Percentiles rank a stretch among this genome's conserved stretches.
Conservation (phyloP, 2,113 vertebrate genomes). For the Dipodomys stephensi region DNA sequence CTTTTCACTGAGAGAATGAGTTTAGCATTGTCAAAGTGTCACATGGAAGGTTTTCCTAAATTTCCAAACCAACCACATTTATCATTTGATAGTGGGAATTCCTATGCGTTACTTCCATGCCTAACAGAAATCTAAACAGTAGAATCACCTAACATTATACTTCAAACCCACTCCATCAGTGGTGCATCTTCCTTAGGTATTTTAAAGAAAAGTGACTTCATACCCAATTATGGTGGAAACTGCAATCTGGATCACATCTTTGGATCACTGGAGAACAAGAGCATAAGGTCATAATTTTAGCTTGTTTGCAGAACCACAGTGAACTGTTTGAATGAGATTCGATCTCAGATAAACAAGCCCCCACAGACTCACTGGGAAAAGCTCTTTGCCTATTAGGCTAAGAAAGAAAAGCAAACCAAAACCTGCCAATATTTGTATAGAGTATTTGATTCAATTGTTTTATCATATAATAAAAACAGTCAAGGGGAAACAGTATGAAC, state of each 20-base stretch:
- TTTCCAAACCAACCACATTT: conserved; percentile 54
- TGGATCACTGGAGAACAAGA: conserved; percentile 85
- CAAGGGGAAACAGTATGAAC: conserved; percentile 14
- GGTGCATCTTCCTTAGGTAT: conserved; percentile 73
- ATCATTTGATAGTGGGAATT: conserved; percentile 4
- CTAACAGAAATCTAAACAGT: neutral
- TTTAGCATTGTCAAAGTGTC: neutral
- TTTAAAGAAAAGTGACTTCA: conserved; percentile 84
- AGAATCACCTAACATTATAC: conserved; percentile 62
- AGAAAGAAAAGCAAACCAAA: conserved; percentile 78
- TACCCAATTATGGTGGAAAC: conserved; percentile 81
- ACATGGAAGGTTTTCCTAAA: conserved; percentile 37
- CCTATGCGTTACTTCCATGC: neutral
- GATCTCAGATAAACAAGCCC: conserved; percentile 84
- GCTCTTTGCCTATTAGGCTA: conserved; percentile 76
- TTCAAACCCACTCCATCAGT: conserved; percentile 53
- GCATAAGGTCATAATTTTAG: conserved; percentile 84
- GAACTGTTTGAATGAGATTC: conserved; percentile 85
- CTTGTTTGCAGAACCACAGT: conserved; percentile 84
- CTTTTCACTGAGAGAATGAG: conserved; percentile 7
- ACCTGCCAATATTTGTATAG: conserved; percentile 79
- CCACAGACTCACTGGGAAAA: conserved; percentile 84
- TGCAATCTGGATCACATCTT: conserved; percentile 83
- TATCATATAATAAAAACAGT: conserved; percentile 64
- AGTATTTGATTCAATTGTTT: conserved; percentile 60